These are phyloP conservation scores for Condylura cristata DNA, from an alignment of 2,113 vertebrate genomes.

Conservation along the genomic window DNA sequence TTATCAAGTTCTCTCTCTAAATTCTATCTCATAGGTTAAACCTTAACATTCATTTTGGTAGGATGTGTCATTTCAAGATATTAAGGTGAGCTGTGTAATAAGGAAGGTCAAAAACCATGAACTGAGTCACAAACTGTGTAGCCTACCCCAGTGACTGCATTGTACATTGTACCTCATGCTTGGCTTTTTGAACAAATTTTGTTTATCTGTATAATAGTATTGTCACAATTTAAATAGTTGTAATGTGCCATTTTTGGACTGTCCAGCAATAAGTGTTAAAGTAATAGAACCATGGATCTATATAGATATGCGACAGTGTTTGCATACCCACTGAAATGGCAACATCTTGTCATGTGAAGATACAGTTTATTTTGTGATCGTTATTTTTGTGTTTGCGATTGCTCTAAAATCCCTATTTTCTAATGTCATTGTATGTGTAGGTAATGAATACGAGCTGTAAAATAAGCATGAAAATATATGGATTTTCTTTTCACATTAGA, in stretches of 20 bases:
- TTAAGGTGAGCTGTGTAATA: slow-evolving; percentile 63
- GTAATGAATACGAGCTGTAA: slow-evolving; percentile 58
- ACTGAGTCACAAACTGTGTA: slow-evolving; percentile 48
- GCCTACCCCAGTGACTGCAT: slow-evolving; percentile 47
- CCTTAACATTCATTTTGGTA: slow-evolving; percentile 55
- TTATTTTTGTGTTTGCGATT: slow-evolving; percentile 59
- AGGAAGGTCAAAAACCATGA: slow-evolving; percentile 51
- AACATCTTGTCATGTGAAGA: slow-evolving; percentile 63
- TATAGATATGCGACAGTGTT: slow-evolving; percentile 50
- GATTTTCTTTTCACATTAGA: slow-evolving; percentile 55
- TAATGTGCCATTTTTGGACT: slow-evolving; percentile 58
- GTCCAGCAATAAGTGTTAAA: slow-evolving; percentile 57
- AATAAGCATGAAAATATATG: slow-evolving; percentile 48
- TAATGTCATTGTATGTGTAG: slow-evolving; percentile 57
- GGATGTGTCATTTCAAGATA: slow-evolving; percentile 60
- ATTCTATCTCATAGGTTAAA: slow-evolving; percentile 67
- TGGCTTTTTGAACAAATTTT: slow-evolving; percentile 49
- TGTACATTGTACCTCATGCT: slow-evolving; percentile 64
- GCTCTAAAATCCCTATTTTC: slow-evolving; percentile 52
- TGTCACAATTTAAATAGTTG: slow-evolving; percentile 66
- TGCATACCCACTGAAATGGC: slow-evolving; percentile 57
- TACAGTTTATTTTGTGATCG: slow-evolving; percentile 67
- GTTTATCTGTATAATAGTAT: slow-evolving; percentile 63
- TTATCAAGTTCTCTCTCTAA: slow-evolving; percentile 13
- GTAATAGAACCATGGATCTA: slow-evolving; percentile 55